Conservation (phyloP, 2,888 invertebrate species). For the Axea sp. region DNA sequence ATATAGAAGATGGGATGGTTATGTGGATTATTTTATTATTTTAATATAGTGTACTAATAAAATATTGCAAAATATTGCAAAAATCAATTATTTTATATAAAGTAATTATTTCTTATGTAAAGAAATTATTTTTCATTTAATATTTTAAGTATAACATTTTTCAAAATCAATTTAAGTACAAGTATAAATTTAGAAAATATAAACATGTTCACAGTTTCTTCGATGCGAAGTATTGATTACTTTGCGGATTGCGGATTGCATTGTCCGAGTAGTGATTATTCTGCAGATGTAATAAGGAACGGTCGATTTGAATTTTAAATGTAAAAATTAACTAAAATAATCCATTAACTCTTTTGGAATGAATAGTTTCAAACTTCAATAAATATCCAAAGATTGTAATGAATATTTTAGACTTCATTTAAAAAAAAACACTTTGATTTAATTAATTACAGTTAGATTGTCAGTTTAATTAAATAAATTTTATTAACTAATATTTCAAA, state of each 20-base stretch:
- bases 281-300: slow-evolving; percentile 62
- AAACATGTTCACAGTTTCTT: slow-evolving; percentile 54
- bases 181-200: slow-evolving; percentile 40
- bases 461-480: too few species aligned
- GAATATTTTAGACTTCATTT: too few species aligned
- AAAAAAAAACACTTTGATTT: too few species aligned
- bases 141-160: slow-evolving; percentile 5
- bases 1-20: too few species aligned
- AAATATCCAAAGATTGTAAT: background rate
- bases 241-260: slow-evolving; percentile 63
- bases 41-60: too few species aligned
- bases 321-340: slow-evolving; percentile 21
- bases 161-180: slow-evolving; percentile 11
- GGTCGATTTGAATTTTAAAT: slow-evolving; percentile 34
- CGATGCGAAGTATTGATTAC: slow-evolving; percentile 61
- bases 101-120: too few species aligned
- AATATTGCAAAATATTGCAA: too few species aligned
- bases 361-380: too few species aligned
- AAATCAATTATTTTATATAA: too few species aligned
- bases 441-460: too few species aligned
- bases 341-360: background rate
- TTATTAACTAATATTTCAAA: too few species aligned
- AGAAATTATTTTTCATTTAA: slow-evolving; percentile 5
- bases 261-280: slow-evolving; percentile 62
- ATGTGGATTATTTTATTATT: too few species aligned